phyloP scores from a whole-genome alignment of 2,888 invertebrate genomes.

The Aproaerema taeniolella region DNA sequence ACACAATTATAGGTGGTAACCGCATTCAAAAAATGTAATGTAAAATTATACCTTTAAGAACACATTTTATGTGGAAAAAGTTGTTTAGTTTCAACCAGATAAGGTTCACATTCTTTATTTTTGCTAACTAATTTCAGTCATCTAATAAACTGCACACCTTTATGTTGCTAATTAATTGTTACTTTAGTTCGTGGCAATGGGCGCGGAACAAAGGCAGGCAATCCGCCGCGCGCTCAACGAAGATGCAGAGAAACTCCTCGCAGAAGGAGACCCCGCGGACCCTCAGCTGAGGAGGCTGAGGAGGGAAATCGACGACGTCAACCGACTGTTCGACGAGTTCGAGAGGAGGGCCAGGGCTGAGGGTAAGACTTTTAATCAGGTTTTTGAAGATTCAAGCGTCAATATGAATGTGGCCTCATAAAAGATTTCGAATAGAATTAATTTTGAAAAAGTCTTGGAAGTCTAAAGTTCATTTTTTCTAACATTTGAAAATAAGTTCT shows the following conservation, averaged over 20 bases:
- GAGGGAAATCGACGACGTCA: conserved; percentile 97
- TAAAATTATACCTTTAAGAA: no score
- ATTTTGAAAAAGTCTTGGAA: neutral
- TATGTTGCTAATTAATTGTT: no score
- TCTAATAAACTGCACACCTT: no score
- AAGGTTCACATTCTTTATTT: no score
- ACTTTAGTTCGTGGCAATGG: conserved; percentile 98
- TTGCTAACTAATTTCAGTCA: no score
- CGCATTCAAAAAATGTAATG: no score
- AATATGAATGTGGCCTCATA: no score
- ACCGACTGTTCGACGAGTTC: conserved; percentile 94
- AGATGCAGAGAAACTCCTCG: conserved; percentile 95
- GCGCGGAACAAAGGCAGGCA: conserved; percentile 96
- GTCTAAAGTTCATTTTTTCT: neutral
- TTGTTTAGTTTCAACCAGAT: no score
- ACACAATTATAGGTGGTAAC: no score
- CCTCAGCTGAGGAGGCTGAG: conserved; percentile 91
- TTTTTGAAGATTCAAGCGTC: neutral
- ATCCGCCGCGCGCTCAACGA: conserved; percentile 97
- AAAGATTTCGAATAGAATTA: neutral
- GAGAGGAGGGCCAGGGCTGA: conserved; percentile 92
- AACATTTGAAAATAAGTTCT: no score
- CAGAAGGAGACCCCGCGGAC: conserved; percentile 97
- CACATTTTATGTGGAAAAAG: no score
- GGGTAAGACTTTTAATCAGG: conserved; percentile 68